phyloP scores from a whole-genome alignment of 2,113 vertebrate genomes.

The Cepphus grylle region DNA sequence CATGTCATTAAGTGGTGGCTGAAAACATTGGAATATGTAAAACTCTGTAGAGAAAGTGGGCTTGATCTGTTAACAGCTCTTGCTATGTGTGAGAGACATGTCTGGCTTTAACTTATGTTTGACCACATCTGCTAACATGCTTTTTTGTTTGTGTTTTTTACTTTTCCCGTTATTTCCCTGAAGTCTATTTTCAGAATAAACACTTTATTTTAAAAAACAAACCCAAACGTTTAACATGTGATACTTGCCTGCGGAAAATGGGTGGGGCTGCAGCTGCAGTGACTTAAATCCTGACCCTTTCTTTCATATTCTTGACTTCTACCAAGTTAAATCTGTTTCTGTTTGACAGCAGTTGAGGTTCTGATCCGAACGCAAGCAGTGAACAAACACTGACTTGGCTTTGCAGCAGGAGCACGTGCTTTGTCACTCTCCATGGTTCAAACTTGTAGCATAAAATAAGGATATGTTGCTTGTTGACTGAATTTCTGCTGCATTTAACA shows the following conservation, averaged over 20 bases:
- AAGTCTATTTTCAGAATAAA: constrained; percentile 42
- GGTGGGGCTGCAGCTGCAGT: neutral
- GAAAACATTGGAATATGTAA: neutral
- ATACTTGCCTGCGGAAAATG: neutral
- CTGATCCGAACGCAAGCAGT: neutral
- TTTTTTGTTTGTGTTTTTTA: neutral
- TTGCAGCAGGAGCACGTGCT: neutral
- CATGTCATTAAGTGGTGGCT: neutral
- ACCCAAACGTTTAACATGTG: neutral
- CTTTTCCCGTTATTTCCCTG: neutral
- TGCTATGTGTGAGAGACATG: neutral
- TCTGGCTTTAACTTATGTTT: constrained; percentile 24
- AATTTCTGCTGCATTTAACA: neutral
- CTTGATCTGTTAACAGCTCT: neutral
- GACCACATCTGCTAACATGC: neutral
- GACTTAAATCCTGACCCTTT: neutral
- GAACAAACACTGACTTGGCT: neutral
- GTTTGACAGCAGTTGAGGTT: neutral
- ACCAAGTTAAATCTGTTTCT: neutral
- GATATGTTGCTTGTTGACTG: accelerated
- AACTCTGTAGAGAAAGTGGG: neutral
- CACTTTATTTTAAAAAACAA: neutral
- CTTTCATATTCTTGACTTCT: neutral
- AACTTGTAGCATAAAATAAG: neutral
- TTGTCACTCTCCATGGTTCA: neutral